Percentiles rank a stretch among this genome's conserved stretches.
Evolutionary conservation across 2,888 invertebrate species (phyloP).

Genomic region (Troilus luridus): DNA sequence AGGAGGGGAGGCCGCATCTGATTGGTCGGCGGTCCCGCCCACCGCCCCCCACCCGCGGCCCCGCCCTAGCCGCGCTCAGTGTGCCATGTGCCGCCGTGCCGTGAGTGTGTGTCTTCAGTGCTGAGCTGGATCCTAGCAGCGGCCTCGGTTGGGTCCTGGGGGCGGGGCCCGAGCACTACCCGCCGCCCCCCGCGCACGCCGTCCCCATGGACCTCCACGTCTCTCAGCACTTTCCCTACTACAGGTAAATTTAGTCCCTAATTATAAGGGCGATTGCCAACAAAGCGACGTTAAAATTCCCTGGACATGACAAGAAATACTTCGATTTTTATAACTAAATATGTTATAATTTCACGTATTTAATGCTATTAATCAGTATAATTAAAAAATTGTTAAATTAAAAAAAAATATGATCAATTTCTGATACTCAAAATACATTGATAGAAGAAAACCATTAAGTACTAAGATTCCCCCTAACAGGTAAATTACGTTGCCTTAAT

Average conservation of each 20-base stretch:
- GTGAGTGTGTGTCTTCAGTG: slow-evolving; percentile 45
- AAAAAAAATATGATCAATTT: no score
- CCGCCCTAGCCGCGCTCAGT: slow-evolving; percentile 50
- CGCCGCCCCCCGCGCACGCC: slow-evolving; percentile 70
- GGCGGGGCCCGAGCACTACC: slow-evolving; percentile 70
- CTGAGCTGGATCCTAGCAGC: slow-evolving; percentile 62
- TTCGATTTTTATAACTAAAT: background rate
- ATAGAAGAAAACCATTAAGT: no score
- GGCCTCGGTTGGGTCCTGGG: slow-evolving; percentile 72
- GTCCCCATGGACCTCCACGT: slow-evolving; percentile 89
- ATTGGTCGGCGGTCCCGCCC: slow-evolving; percentile 25
- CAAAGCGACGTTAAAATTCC: background rate
- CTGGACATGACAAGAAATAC: background rate
- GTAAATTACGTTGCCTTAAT: no score
- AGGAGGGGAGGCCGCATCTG: background rate
- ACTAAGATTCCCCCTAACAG: no score
- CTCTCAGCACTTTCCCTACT: slow-evolving; percentile 92
- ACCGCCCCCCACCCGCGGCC: slow-evolving; percentile 39
- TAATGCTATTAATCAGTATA: no score
- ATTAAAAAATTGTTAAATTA: no score
- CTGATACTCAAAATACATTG: no score
- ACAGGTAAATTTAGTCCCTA: slow-evolving; percentile 76
- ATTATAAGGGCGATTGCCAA: background rate
- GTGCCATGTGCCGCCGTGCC: slow-evolving; percentile 55
- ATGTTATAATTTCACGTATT: no score